These are phyloP conservation scores for Protosalanx chinensis DNA, from an alignment of 2,797 vertebrate genomes.

Conservation along the genomic window DNA sequence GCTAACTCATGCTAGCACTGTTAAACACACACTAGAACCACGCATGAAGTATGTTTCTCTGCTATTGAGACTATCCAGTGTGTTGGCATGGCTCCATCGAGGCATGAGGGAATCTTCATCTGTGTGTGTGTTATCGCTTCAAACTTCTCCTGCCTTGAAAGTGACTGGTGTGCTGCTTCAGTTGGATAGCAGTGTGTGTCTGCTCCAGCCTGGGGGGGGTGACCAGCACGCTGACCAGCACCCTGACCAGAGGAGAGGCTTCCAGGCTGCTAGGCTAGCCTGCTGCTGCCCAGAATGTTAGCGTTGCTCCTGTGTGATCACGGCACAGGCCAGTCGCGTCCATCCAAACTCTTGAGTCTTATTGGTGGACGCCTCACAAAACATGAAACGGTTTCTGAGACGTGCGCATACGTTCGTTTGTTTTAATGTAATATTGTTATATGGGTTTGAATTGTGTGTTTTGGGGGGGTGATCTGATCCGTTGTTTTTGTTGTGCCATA, in stretches of 20 bases:
- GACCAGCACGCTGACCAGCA: too few relatives aligned
- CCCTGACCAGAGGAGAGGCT: too few relatives aligned
- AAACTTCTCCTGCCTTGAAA: constrained; percentile 35
- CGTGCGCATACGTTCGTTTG: not conserved
- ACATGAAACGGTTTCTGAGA: constrained; percentile 18
- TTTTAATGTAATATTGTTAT: not conserved
- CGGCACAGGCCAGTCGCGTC: not conserved
- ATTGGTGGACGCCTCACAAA: constrained; percentile 12
- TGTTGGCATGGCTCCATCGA: not conserved
- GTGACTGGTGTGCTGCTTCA: constrained; percentile 36
- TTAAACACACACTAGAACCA: constrained; percentile 31
- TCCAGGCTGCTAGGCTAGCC: constrained; percentile 31
- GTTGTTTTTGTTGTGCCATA: constrained; percentile 12
- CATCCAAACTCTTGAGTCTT: not conserved
- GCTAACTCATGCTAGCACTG: constrained; percentile 24
- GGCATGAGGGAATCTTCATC: constrained; percentile 13
- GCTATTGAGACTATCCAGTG: constrained; percentile 13
- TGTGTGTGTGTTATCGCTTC: constrained; percentile 21
- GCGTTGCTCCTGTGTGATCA: too few relatives aligned
- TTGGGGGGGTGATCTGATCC: not conserved
- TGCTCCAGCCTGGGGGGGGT: not conserved
- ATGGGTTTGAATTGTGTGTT: constrained; percentile 2
- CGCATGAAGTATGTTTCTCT: constrained; percentile 38
- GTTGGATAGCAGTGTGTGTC: constrained; percentile 11
- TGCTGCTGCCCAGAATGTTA: not conserved